phyloP scores from a whole-genome alignment of 2,113 vertebrate species.

The Trachemys scripta region DNA sequence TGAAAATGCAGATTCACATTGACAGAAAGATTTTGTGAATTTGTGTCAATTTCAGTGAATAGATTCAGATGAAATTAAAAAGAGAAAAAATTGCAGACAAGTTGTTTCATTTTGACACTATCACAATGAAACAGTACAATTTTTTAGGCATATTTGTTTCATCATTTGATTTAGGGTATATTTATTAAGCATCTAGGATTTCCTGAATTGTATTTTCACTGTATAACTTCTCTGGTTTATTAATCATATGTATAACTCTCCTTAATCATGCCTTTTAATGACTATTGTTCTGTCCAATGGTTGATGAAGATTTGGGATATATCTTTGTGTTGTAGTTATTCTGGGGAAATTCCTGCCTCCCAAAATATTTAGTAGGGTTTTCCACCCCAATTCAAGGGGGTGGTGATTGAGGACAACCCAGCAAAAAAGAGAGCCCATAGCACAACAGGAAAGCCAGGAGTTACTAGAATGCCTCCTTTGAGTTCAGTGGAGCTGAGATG shows the following conservation, averaged over 20 bases:
- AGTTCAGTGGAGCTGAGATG: background rate
- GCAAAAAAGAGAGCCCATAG: background rate
- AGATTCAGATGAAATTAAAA: too few species aligned
- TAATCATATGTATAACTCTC: background rate
- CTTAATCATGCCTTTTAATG: background rate
- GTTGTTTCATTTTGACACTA: too few species aligned
- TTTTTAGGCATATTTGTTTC: background rate
- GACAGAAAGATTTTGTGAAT: too few species aligned
- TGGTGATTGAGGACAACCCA: background rate
- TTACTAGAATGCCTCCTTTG: background rate
- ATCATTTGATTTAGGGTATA: background rate
- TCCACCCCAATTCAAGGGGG: background rate
- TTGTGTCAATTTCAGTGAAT: too few species aligned
- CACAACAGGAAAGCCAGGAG: background rate
- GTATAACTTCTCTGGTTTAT: background rate
- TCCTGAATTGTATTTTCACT: background rate
- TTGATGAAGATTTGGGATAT: background rate
- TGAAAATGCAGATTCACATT: too few species aligned
- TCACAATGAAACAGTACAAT: too few species aligned
- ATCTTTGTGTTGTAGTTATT: background rate
- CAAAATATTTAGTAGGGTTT: background rate
- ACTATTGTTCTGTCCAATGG: background rate
- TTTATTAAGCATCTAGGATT: background rate
- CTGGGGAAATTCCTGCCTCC: background rate
- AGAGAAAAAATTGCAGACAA: too few species aligned